Base-by-base conservation (phyloP, 2,797 vertebrate species). In the Notolepis coatsorum region DNA sequence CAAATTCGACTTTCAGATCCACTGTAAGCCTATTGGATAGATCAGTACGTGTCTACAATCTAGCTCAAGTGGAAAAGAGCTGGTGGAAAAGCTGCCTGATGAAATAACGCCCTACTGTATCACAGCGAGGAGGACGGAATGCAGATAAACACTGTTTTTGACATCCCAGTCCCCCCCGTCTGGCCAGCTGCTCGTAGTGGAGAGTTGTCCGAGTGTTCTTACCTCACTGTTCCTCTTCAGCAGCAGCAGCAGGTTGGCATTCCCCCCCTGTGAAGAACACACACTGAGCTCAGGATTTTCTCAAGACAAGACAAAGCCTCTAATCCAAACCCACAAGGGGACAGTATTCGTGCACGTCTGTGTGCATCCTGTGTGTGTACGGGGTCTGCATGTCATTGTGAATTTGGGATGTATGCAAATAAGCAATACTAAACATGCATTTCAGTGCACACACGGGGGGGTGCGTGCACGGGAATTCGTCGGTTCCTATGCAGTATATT, bases 151-250 rank as follows among this genome's bases (percentile, higher is more conserved):
- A n/a, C n/a, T n/a, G n/a, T n/a, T n/a, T n/a, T n/a, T n/a, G 13
- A 3, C 35, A 37, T n/a, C 35, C 35, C 35, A n/a, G 35, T 10
- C 12, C 13, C 12, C 35, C 10, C 15, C 35, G n/a, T n/a, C 35
- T 13, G 35, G 2, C 12, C 35, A 37, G 37, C 2, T 2, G 27
- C 25, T 61, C 31, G 51, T 33, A 47, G 41, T 20, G 62, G 64
- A 82, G 23, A 39, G 57, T 45, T 37, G 42, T 63, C 52, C 79
- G 56, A 61, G 52, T 54, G 42, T 67, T 75, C 88, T 93, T 95
- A 99, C 97, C 96, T 98, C 96, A 10, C 94, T 97, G 94, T 97
- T 97, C 81, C 93, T 96, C 91, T 95, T 98, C 79, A 96, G 89
- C 86, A 95, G 87, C 79, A 95, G 93, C 81, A 94, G 91, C 84